phyloP scores from a whole-genome alignment of 1,140 invertebrate species.

The Ips nitidus region DNA sequence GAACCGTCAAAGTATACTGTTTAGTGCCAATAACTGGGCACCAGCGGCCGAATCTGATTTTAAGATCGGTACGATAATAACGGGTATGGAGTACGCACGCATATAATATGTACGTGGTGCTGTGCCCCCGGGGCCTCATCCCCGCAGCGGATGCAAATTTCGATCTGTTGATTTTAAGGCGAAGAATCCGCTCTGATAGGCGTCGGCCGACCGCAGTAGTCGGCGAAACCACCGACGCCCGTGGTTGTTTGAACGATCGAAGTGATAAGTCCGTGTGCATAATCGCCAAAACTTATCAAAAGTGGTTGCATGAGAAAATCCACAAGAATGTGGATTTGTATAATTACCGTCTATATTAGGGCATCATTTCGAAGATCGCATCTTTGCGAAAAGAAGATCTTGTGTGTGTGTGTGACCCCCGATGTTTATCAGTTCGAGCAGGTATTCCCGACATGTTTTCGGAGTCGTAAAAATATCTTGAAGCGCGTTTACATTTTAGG shows the following conservation, averaged over 20 bases:
- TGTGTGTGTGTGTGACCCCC: constrained; percentile 3
- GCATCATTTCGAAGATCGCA: constrained; percentile 20
- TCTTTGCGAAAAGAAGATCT: constrained; percentile 26
- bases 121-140: constrained; percentile 4
- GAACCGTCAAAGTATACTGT: constrained; percentile 30
- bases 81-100: constrained; percentile 25
- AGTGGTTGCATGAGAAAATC: constrained; percentile 10
- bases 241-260: no score
- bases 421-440: constrained; percentile 16
- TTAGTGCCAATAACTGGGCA: constrained; percentile 32
- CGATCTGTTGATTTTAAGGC: constrained; percentile 20
- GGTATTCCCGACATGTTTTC: constrained; percentile 23
- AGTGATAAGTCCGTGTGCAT: no score
- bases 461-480: constrained; percentile 22
- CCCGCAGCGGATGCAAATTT: constrained; percentile 25
- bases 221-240: no score
- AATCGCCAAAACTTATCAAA: no score
- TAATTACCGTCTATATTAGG: constrained; percentile 26
- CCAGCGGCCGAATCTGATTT: constrained; percentile 28
- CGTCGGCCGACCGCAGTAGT: no score
- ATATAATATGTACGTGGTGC: constrained; percentile 5
- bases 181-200: constrained; percentile 3
- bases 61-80: constrained; percentile 32
- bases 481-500: constrained; percentile 17
- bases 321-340: constrained; percentile 17